Conservation (phyloP, 2,113 vertebrate species). For the Halcyon senegalensis region DNA sequence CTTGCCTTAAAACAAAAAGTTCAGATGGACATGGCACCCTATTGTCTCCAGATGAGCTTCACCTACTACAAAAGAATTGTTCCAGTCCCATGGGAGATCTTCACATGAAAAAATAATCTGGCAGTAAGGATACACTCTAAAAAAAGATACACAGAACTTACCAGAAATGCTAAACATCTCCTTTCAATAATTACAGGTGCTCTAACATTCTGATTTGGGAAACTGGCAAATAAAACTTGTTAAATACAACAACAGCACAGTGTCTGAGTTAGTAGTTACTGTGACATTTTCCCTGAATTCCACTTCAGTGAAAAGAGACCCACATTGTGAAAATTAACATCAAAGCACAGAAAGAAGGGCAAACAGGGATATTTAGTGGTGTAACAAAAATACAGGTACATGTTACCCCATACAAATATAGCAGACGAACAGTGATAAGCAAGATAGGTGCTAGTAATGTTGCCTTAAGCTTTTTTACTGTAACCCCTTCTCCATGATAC, state of each 20-base stretch:
- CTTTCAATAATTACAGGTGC: background rate
- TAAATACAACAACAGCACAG: background rate
- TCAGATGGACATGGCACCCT: background rate
- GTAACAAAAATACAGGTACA: background rate
- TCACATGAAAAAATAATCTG: rapidly evolving
- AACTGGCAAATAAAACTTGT: background rate
- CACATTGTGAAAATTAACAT: background rate
- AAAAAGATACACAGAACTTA: background rate
- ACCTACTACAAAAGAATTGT: background rate
- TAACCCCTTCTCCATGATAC: background rate
- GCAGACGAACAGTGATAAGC: background rate
- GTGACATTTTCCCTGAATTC: rapidly evolving
- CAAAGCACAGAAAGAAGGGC: background rate
- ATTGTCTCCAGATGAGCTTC: background rate
- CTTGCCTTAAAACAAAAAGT: background rate
- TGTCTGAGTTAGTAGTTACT: background rate
- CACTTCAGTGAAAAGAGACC: background rate
- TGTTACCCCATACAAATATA: background rate
- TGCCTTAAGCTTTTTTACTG: background rate
- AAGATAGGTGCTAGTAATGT: background rate
- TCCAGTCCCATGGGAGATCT: background rate
- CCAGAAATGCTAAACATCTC: background rate
- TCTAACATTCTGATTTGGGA: background rate
- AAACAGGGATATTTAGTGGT: background rate
- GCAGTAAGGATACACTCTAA: background rate